phyloP scores from a whole-genome alignment of 2,888 invertebrate species.

The Drosophila hawaiiensis region DNA sequence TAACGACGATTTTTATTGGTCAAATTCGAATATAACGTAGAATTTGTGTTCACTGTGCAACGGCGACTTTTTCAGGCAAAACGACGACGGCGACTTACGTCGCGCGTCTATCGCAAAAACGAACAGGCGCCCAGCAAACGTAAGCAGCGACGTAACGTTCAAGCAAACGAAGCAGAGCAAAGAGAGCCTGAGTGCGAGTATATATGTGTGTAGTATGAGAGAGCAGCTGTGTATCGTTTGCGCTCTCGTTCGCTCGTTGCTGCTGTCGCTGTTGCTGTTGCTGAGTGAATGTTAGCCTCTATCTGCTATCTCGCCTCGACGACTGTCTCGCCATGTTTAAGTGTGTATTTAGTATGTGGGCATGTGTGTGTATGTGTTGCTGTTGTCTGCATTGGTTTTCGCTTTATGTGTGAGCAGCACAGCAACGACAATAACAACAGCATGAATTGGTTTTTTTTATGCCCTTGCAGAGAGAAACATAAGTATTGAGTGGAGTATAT shows the following conservation, averaged over 20 bases:
- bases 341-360: slow-evolving; percentile 10
- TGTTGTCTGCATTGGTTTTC: slow-evolving; percentile 50
- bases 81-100: slow-evolving; percentile 82
- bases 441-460: slow-evolving; percentile 49
- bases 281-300: slow-evolving; percentile 34
- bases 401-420: slow-evolving; percentile 47
- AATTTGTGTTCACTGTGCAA: slow-evolving; percentile 56
- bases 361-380: slow-evolving; percentile 3
- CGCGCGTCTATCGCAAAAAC: slow-evolving; percentile 85
- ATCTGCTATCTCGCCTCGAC: slow-evolving; percentile 29
- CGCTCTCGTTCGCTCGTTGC: slow-evolving; percentile 13
- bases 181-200: neutral
- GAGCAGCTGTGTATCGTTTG: slow-evolving; percentile 30
- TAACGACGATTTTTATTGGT: slow-evolving; percentile 9
- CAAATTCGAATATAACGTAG: neutral
- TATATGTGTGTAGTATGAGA: neutral
- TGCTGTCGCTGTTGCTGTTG: slow-evolving; percentile 25
- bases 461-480: slow-evolving; percentile 35
- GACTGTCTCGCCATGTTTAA: slow-evolving; percentile 16
- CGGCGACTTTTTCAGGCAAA: slow-evolving; percentile 76
- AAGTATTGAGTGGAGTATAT: slow-evolving; percentile 11
- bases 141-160: slow-evolving; percentile 25
- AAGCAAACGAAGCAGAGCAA: slow-evolving; percentile 17
- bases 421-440: slow-evolving; percentile 27
- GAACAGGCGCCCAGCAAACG: slow-evolving; percentile 79